Evolutionary conservation across 2,113 vertebrate genomes (phyloP).

Genomic region (Anarhynchus alexandrinus): DNA sequence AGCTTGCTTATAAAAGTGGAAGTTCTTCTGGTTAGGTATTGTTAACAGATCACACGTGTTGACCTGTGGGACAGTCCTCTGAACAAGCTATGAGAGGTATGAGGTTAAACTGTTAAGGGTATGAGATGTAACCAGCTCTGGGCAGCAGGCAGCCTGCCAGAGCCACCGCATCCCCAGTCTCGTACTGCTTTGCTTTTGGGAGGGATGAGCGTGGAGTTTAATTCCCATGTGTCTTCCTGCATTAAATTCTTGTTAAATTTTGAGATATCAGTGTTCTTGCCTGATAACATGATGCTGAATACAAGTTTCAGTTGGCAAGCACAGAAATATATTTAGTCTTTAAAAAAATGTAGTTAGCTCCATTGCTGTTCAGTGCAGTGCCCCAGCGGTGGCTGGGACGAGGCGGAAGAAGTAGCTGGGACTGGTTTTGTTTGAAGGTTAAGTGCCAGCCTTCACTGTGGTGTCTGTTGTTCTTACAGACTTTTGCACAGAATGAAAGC

Average conservation of each 20-base stretch:
- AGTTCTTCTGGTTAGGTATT: neutral
- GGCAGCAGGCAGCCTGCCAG: neutral
- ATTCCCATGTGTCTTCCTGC: neutral
- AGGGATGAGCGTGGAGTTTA: neutral
- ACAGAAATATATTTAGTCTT: neutral
- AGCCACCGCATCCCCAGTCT: neutral
- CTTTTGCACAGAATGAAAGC: slow-evolving; percentile 73
- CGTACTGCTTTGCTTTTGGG: neutral
- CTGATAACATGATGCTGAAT: neutral
- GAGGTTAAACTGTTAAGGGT: neutral
- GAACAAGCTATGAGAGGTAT: neutral
- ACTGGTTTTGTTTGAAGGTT: neutral
- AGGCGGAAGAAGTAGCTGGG: neutral
- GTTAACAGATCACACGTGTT: neutral
- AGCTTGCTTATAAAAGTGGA: neutral
- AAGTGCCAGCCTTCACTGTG: neutral
- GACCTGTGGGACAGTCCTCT: neutral
- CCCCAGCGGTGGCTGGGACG: neutral
- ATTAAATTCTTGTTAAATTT: neutral
- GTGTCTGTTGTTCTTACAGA: slow-evolving; percentile 64
- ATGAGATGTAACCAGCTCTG: neutral
- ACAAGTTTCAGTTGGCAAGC: neutral
- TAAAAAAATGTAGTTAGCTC: neutral
- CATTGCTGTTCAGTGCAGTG: neutral
- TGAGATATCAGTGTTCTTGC: neutral